Evolutionary conservation across 2,113 vertebrate genomes (phyloP), one percentile per base, ranked within the genome.

Genomic region (Nerophis lumbriciformis): DNA sequence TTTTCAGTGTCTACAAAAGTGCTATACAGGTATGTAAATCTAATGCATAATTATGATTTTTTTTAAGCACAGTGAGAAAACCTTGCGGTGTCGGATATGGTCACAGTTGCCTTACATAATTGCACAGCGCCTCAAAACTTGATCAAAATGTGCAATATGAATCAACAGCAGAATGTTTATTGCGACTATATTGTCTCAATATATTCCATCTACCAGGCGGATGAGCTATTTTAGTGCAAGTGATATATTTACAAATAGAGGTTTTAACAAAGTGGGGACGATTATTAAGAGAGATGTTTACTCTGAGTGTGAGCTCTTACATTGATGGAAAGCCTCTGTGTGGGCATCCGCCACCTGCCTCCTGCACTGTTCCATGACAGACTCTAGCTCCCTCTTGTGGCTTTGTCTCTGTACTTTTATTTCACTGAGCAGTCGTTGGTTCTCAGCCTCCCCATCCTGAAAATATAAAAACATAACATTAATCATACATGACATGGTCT

Each of bases 371-470:
- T 63, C 66, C 37, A 38, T 68, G 0, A 67, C 36, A 35, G 74
- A 48, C 77, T 87, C 61, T 14, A 87, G 64, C 80, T 53, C 87
- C 85, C 80, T 79, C 88, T 90, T 55, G 82, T 90, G 89, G 61
- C 69, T 65, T 10, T 81, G 79, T 44, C 44, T 69, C 16, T 71
- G 63, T 21, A 54, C 80, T 68, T 50, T 69, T 52, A 80, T 79
- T 35, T 87, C 79, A 45, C 45, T 3, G 48, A 75, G 3, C 28
- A 90, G 80, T 28, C 6, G 73, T 65, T 67, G 84, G 13, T 84
- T 38, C 54, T 77, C 71, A 50, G 69, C 73, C 39, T 65, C 63
- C 38, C 52, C 50, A 8, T 78, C 83, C 90, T 91, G 52, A 53
- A 0, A 12, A 52, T 4, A 59, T 4, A 65, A 6, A n/a, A 38